Evolutionary conservation across 2,113 vertebrate genomes (phyloP).

Genomic region (Perca flavescens): DNA sequence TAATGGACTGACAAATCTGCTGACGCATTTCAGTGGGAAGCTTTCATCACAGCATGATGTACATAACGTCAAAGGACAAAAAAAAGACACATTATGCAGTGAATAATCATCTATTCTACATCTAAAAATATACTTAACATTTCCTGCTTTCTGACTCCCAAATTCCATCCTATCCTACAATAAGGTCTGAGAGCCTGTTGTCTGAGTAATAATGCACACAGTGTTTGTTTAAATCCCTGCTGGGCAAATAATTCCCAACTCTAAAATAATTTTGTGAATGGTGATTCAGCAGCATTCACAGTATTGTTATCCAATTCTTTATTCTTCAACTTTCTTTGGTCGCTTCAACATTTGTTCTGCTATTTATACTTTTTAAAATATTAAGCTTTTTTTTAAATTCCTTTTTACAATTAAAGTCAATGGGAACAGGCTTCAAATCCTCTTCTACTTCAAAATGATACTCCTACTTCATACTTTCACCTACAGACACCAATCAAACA

Average conservation of each 20-base stretch:
- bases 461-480: too few species aligned
- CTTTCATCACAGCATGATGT: neutral
- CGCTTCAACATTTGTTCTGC: too few species aligned
- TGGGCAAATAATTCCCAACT: slow-evolving; percentile 10
- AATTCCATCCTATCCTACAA: too few species aligned
- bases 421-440: too few species aligned
- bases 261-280: neutral
- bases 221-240: neutral
- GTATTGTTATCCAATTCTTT: too few species aligned
- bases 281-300: too few species aligned
- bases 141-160: neutral
- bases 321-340: too few species aligned
- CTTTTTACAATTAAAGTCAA: too few species aligned
- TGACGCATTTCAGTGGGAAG: slow-evolving; percentile 1
- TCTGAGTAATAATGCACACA: slow-evolving; percentile 8
- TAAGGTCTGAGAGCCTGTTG: neutral
- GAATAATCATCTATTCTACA: neutral
- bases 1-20: slow-evolving; percentile 23
- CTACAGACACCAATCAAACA: too few species aligned
- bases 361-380: too few species aligned
- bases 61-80: neutral
- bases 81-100: neutral
- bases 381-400: too few species aligned
- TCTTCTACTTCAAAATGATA: too few species aligned
- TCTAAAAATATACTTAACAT: neutral